phyloP scores from a whole-genome alignment of 2,113 vertebrate species.

The Menura novaehollandiae region DNA sequence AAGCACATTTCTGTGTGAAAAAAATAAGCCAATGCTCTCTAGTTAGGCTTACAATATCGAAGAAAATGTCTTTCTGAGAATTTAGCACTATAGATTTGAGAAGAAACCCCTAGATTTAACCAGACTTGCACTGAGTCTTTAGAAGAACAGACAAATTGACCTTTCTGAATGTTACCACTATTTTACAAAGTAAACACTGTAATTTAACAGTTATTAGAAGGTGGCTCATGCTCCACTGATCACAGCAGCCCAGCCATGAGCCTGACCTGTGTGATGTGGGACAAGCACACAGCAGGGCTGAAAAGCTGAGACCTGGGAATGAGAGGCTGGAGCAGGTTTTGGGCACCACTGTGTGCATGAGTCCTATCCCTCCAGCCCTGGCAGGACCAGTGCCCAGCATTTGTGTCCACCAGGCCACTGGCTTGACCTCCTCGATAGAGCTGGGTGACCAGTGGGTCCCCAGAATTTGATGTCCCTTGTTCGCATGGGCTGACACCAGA shows the following conservation, averaged over 20 bases:
- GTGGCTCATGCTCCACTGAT: not conserved
- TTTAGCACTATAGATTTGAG: not conserved
- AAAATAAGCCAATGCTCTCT: not conserved
- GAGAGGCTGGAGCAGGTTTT: not conserved
- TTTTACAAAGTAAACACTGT: not conserved
- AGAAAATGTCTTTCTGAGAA: not conserved
- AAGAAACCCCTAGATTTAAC: not conserved
- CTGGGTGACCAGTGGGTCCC: rapidly evolving
- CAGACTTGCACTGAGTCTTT: not conserved
- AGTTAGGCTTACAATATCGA: not conserved
- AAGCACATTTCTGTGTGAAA: not conserved
- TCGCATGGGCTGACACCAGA: not conserved
- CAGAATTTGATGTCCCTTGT: not conserved
- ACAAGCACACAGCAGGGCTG: not conserved
- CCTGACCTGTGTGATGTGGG: rapidly evolving
- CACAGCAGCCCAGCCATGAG: not conserved
- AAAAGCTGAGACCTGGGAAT: not conserved
- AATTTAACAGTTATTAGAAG: not conserved
- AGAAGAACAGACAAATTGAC: not conserved
- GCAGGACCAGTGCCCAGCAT: rapidly evolving
- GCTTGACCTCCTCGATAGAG: not conserved
- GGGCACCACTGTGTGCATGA: rapidly evolving
- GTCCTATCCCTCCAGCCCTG: rapidly evolving
- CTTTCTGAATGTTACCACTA: not conserved
- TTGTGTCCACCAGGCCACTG: rapidly evolving